These are phyloP conservation scores for Mystacides longicornis DNA, from an alignment of 2,888 invertebrate species.

Conservation along the genomic window DNA sequence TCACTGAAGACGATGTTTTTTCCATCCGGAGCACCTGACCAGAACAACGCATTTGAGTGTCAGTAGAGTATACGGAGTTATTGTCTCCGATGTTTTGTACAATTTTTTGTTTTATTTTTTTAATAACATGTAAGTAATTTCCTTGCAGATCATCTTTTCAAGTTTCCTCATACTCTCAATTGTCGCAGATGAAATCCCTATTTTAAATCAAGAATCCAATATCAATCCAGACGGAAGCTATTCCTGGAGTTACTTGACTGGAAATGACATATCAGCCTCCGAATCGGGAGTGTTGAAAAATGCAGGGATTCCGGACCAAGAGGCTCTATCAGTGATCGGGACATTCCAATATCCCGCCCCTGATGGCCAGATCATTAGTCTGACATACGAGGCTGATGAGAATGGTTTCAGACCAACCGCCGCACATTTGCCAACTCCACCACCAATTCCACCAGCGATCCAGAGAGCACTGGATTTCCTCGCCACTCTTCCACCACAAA, in stretches of 20 bases:
- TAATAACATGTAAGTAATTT: no score
- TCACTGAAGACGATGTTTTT: no score
- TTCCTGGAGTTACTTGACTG: conserved; percentile 52
- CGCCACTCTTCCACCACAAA: conserved; percentile 55
- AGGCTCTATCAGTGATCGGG: conserved; percentile 51
- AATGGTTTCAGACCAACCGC: conserved; percentile 61
- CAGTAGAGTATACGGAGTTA: no score
- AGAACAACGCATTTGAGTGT: no score
- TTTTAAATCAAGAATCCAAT: conserved; percentile 48
- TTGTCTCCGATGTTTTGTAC: no score
- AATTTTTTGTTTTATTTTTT: no score
- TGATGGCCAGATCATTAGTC: conserved; percentile 51
- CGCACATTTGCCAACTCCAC: conserved; percentile 56
- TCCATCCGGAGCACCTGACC: no score
- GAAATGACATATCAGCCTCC: conserved; percentile 53
- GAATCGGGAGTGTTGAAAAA: conserved; percentile 51
- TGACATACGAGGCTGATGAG: conserved; percentile 61
- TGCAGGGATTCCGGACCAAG: conserved; percentile 46
- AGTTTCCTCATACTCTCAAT: conserved; percentile 37
- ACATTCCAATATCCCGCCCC: conserved; percentile 56
- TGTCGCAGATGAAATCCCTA: conserved; percentile 37
- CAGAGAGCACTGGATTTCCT: conserved; percentile 58
- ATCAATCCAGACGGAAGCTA: conserved; percentile 55
- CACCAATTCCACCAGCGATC: conserved; percentile 63
- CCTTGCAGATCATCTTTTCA: conserved; percentile 40